Evolutionary conservation across 2,797 vertebrate species (phyloP).

Genomic region (Gymnoscopelus microlampas): DNA sequence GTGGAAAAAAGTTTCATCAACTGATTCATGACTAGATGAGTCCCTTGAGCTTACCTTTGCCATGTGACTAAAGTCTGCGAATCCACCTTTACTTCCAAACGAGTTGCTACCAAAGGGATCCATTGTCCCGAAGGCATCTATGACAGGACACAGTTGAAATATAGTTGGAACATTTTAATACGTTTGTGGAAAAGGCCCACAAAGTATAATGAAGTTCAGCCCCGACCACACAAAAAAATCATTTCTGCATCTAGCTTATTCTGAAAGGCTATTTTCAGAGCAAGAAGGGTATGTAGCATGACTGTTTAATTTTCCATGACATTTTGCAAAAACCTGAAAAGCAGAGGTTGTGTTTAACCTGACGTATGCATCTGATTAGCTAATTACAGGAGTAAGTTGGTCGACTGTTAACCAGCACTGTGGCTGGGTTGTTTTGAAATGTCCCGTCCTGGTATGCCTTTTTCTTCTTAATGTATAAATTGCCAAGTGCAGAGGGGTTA

Average conservation of each 20-base stretch:
- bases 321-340: conserved; percentile 66
- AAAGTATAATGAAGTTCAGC: conserved; percentile 54
- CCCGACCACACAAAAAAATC: conserved; percentile 56
- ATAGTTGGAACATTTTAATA: conserved; percentile 59
- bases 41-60: conserved; percentile 87
- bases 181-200: conserved; percentile 59
- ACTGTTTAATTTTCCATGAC: conserved; percentile 79
- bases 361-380: conserved; percentile 77
- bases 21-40: conserved; percentile 53
- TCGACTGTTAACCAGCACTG: conserved; percentile 68
- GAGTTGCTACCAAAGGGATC: conserved; percentile 89
- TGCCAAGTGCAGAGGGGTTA: conserved; percentile 53
- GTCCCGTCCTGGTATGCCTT: conserved; percentile 44
- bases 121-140: conserved; percentile 90
- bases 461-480: conserved; percentile 62
- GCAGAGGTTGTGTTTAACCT: conserved; percentile 69
- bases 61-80: conserved; percentile 98
- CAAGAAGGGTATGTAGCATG: conserved; percentile 56
- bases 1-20: conserved; percentile 59
- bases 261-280: conserved; percentile 71
- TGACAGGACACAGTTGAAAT: conserved; percentile 51
- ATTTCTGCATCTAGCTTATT: conserved; percentile 58
- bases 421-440: conserved; percentile 69
- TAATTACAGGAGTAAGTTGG: conserved; percentile 74
- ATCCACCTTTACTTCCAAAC: conserved; percentile 87